Conservation (phyloP, 2,797 vertebrate genomes). For the Xyrichtys novacula region DNA sequence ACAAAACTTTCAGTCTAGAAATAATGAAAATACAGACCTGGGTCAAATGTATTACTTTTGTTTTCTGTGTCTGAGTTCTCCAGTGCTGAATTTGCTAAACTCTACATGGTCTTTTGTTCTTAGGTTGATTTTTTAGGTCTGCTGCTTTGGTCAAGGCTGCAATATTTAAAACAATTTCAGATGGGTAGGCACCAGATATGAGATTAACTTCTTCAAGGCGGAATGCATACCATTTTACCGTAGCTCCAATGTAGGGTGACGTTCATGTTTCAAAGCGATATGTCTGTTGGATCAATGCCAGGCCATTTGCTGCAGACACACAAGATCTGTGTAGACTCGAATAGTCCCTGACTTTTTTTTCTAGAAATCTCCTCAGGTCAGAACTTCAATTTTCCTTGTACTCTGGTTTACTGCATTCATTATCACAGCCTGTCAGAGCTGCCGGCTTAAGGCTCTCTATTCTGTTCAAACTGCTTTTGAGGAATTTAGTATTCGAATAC, state of each 20-base stretch:
- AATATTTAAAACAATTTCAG: background rate
- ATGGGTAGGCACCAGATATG: background rate
- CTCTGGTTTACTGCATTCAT: background rate
- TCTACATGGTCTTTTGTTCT: background rate
- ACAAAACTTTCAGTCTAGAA: background rate
- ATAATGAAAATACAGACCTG: background rate
- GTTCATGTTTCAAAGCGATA: background rate
- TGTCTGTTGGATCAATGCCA: background rate
- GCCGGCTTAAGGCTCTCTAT: background rate
- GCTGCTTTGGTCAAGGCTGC: background rate
- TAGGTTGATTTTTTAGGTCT: background rate
- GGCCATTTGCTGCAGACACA: background rate
- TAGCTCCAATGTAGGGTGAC: background rate
- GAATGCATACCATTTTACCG: background rate
- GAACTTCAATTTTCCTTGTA: background rate
- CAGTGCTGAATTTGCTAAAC: background rate
- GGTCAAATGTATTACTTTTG: background rate
- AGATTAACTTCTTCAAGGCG: background rate
- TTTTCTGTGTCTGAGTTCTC: too few relatives aligned
- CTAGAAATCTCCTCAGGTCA: background rate
- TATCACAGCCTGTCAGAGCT: background rate
- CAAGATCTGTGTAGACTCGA: background rate
- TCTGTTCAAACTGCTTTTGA: background rate
- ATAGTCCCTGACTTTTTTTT: background rate
- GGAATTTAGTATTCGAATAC: background rate